Evolutionary conservation across 2,888 invertebrate genomes (phyloP), one percentile per base, ranked within the genome.

Genomic region (Keiferia lycopersicella): DNA sequence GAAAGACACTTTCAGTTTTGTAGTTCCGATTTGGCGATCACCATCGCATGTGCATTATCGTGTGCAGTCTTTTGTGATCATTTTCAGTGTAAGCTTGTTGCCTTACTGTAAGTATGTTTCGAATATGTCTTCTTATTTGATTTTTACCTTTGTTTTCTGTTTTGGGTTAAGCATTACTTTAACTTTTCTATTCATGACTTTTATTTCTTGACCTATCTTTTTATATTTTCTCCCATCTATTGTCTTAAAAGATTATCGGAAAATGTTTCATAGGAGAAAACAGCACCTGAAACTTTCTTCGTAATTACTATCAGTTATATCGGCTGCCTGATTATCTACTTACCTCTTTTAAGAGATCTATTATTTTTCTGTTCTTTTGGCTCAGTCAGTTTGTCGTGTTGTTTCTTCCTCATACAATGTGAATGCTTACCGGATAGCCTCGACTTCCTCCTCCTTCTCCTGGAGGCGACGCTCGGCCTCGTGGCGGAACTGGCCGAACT

Each of bases 381-480:
- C 45, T n/a, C 1, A 10, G 34, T 8, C 34, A 34, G 34, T 34
- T 34, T 34, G 1, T 7, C 8, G 45, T 1, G 45, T 7, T n/a
- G 18, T 4, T 51, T 26, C 6, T 4, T 51, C 18, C 51, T 18
- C 56, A n/a, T 1, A n/a, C 45, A n/a, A n/a, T 10, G 26, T 26
- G 26, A 4, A 41, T 41, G 75, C 96, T 95, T 90, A 99, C 99
- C 98, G 98, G 87, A 99, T 97, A 77, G 95, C 93, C 93, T 99
- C 99, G 83, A 99, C 96, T 93, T 99, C 99, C 86, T 99, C 99
- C 77, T 99, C 99, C 94, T 99, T 99, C 93, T 99, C 98, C 74
- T 96, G 95, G 79, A 99, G 94, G 82, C 99, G 96, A 88, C 97
- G 97, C 92, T 99, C 99, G 83, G 97, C 97, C 81, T 99, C 99